Base-by-base conservation (phyloP, 2,888 invertebrate genomes). In the Atethmia centrago region DNA sequence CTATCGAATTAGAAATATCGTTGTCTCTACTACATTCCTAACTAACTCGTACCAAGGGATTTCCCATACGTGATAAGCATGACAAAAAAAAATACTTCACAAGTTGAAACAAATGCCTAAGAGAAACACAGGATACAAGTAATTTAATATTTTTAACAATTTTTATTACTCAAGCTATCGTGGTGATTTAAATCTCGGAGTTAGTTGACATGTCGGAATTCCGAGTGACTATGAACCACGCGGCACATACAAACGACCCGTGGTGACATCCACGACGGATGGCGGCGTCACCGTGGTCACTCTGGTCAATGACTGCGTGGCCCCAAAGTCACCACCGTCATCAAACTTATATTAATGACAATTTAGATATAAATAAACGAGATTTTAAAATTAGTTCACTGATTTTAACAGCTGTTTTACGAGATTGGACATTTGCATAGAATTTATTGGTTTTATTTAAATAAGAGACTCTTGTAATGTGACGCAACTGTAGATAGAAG, bases 261-360 rank as follows among this genome's bases (percentile, higher is more conserved):
- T n/a, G 61, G 25, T 74, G 82, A 78, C 76, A 77, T 66, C 65
- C 59, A 58, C 58, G n/a, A 36, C 47, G 31, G 56, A 40, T n/a
- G n/a, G n/a, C 56, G 12, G 25, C 14, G 63, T 42, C 36, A 31
- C 62, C 51, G 45, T 56, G 67, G 53, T 74, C 80, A 58, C 71
- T 71, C 80, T 75, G 84, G 80, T 73, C 80, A 80, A 64, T 64
- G 80, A 80, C 80, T 80, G 80, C 65, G 8, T 12, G 51, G 31
- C 45, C 61, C 45, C 82, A 84, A 84, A 83, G 80, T 84, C 84
- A 71, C 56, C 10, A 4, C 3, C 56, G 72, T 53, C 68, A 69
- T 49, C 42, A 51, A 58, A 66, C 25, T 47, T 61, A 31, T 49
- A 67, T 28, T 67, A 58, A 71, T 53, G 59, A 68, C 55, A 67